Conservation (phyloP, 2,888 invertebrate genomes). For the Epistrophe grossulariae region DNA sequence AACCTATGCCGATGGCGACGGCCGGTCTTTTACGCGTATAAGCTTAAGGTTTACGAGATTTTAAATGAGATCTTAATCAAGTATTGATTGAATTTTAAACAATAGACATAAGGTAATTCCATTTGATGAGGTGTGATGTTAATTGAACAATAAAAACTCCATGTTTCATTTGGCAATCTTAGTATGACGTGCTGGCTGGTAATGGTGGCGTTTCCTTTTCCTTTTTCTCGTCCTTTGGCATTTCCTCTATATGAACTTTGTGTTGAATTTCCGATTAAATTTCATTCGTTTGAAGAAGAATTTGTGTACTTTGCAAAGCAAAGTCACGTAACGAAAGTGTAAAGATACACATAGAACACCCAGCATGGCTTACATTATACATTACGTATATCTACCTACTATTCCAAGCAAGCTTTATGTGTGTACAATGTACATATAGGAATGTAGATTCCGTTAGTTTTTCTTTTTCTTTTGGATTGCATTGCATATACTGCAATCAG, state of each 20-base stretch:
- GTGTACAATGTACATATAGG: neutral
- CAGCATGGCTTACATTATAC: neutral
- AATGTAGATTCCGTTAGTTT: neutral
- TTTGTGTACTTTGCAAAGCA: constrained; percentile 11
- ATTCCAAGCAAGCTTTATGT: neutral
- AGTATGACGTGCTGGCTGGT: neutral
- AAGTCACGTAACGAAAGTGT: constrained; percentile 48
- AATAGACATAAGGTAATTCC: neutral
- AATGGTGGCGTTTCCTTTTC: constrained; percentile 1
- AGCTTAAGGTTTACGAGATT: neutral
- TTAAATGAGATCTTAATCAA: neutral
- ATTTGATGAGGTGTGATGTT: constrained; percentile 7
- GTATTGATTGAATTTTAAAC: constrained; percentile 29
- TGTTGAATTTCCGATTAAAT: constrained; percentile 33
- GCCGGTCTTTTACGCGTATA: constrained; percentile 7
- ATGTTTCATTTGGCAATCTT: constrained; percentile 2
- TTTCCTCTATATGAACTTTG: neutral
- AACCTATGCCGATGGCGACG: constrained; percentile 18
- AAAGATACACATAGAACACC: neutral
- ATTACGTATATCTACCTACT: neutral
- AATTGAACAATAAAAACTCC: constrained; percentile 30
- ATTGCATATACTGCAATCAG: constrained; percentile 43
- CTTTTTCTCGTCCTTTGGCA: neutral
- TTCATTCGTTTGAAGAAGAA: constrained; percentile 15
- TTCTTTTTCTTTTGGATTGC: neutral